Evolutionary conservation across 1,140 invertebrate genomes (phyloP).

Genomic region (Zaprionus davidi): DNA sequence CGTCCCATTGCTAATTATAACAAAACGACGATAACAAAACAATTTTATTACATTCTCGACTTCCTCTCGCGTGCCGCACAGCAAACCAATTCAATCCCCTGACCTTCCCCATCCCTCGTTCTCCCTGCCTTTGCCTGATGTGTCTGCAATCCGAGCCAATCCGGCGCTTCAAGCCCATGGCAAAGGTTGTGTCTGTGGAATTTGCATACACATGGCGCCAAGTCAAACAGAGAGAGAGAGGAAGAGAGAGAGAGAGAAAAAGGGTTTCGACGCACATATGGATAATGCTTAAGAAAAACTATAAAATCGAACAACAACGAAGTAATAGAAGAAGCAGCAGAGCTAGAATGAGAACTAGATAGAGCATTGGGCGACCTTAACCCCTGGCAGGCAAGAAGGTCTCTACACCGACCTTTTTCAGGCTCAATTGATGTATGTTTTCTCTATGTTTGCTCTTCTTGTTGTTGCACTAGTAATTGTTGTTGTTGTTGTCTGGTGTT

Average conservation of each 20-base stretch:
- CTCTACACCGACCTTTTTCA: slow-evolving; percentile 25
- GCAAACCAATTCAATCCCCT: neutral
- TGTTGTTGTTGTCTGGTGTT: neutral
- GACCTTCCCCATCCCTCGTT: no score
- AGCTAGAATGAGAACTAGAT: slow-evolving; percentile 11
- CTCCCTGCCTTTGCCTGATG: neutral
- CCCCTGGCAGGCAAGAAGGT: slow-evolving; percentile 15
- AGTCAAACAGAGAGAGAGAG: slow-evolving; percentile 9
- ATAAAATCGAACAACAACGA: slow-evolving; percentile 40
- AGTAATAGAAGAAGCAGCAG: slow-evolving; percentile 9
- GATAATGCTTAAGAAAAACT: slow-evolving; percentile 31
- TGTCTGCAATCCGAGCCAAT: slow-evolving; percentile 1
- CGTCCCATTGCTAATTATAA: slow-evolving; percentile 68
- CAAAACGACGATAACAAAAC: slow-evolving; percentile 53
- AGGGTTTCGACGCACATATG: slow-evolving; percentile 26
- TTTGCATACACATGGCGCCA: slow-evolving; percentile 63
- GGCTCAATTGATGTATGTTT: slow-evolving; percentile 32
- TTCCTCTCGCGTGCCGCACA: slow-evolving; percentile 54
- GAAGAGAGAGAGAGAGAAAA: neutral
- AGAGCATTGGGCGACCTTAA: slow-evolving; percentile 34
- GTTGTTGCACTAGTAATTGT: neutral
- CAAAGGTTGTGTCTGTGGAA: slow-evolving; percentile 24
- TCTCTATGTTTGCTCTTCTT: slow-evolving; percentile 7
- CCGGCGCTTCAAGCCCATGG: neutral
- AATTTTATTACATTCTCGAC: slow-evolving; percentile 61